Evolutionary conservation across 1,140 invertebrate species (phyloP).

Genomic region (Drosophila seguyi): DNA sequence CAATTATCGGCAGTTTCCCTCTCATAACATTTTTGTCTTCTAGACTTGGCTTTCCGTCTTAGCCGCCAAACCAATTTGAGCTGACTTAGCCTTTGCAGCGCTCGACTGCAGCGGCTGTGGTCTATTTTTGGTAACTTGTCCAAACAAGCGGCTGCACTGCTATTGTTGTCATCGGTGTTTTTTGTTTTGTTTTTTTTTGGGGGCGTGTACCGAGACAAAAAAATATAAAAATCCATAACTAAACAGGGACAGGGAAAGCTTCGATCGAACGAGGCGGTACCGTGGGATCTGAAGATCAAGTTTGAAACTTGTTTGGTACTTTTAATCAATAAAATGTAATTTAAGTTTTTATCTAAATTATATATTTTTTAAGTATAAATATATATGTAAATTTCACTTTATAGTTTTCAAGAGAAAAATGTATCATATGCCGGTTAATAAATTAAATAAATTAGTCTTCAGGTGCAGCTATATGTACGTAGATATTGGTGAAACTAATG

Average conservation of each 20-base stretch:
- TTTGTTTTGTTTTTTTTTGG: constrained; percentile 23
- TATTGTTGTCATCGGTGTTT: constrained; percentile 42
- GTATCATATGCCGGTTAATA: no score
- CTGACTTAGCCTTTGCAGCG: constrained; percentile 28
- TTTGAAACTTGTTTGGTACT: no score
- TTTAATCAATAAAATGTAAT: background rate
- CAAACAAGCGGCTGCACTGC: constrained; percentile 55
- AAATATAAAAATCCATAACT: constrained; percentile 62
- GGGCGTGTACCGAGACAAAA: constrained; percentile 62
- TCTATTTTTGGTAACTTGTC: constrained; percentile 83
- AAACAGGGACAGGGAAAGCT: constrained; percentile 42
- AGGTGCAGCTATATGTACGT: no score
- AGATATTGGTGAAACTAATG: no score
- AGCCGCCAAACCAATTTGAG: constrained; percentile 26
- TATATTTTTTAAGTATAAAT: no score
- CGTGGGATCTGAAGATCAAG: constrained; percentile 8
- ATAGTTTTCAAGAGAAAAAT: no score
- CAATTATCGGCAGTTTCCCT: constrained; percentile 64
- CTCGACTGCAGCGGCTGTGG: constrained; percentile 41
- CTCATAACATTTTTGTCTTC: constrained; percentile 40
- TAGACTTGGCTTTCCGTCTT: constrained; percentile 5
- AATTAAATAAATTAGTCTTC: no score
- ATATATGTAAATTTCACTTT: no score
- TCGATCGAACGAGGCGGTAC: constrained; percentile 7
- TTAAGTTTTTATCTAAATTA: no score